Conservation (phyloP, 1,140 invertebrate genomes). For the Drosophila ohnishii region DNA sequence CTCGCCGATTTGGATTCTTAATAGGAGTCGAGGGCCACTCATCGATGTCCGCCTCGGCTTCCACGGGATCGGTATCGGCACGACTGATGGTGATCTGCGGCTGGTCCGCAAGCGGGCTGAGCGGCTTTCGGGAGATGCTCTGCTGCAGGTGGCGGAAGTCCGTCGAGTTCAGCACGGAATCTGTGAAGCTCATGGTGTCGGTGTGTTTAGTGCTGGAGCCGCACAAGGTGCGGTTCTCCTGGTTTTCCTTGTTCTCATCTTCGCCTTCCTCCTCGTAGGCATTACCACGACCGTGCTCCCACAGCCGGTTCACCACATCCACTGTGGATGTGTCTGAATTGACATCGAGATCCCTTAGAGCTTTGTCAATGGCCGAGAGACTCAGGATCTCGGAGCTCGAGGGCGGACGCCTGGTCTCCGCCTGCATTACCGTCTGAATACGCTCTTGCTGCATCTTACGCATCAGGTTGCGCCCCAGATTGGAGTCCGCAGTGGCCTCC, state of each 20-base stretch:
- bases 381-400: constrained; percentile 68
- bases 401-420: constrained; percentile 31
- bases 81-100: constrained; percentile 49
- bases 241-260: constrained; percentile 57
- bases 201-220: constrained; percentile 44
- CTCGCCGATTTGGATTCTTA: constrained; percentile 47
- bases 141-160: constrained; percentile 66
- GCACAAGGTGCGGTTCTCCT: constrained; percentile 54
- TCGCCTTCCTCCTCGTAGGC: constrained; percentile 18
- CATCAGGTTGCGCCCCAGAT: constrained; percentile 50
- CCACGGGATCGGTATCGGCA: constrained; percentile 28
- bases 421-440: constrained; percentile 30
- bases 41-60: constrained; percentile 58
- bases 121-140: constrained; percentile 60
- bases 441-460: constrained; percentile 53
- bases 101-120: constrained; percentile 69
- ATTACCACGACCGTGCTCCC: constrained; percentile 21
- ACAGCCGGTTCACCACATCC: constrained; percentile 51
- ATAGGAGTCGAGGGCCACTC: constrained; percentile 73
- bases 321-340: constrained; percentile 63
- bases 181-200: constrained; percentile 76
- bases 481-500: constrained; percentile 13
- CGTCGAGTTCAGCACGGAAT: constrained; percentile 68
- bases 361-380: constrained; percentile 73
- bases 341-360: constrained; percentile 58